Percentiles rank a stretch among this genome's conserved stretches.
Conservation (phyloP, 2,113 vertebrate genomes). For the Pantherophis guttatus region DNA sequence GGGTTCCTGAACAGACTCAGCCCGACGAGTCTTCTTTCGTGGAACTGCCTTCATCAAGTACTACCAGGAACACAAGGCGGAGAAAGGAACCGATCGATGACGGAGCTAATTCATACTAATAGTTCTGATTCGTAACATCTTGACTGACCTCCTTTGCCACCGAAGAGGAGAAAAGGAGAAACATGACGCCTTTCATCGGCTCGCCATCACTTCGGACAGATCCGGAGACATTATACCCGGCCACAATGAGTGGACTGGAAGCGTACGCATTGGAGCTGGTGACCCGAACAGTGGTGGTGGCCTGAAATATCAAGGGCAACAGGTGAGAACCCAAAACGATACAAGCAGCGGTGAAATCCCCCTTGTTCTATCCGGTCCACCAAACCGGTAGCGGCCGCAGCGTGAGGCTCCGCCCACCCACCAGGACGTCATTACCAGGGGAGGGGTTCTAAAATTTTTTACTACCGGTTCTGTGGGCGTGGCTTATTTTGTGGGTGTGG, state of each 20-base stretch:
- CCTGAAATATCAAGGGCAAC: conserved; percentile 66
- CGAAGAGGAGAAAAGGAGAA: conserved; percentile 88
- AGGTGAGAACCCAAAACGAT: neutral
- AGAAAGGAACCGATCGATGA: neutral
- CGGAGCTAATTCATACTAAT: neutral
- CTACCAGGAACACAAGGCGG: accelerated
- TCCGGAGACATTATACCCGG: conserved; percentile 92
- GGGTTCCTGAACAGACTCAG: neutral
- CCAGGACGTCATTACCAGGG: no score
- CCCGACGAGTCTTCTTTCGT: neutral
- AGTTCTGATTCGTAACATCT: neutral
- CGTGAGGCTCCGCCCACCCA: no score
- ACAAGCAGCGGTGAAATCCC: no score
- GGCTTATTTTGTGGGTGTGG: no score
- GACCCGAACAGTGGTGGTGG: conserved; percentile 81
- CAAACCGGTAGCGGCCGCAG: no score
- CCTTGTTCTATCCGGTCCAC: no score
- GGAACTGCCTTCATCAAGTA: no score
- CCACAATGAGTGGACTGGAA: conserved; percentile 81
- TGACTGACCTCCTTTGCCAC: conserved; percentile 81
- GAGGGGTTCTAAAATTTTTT: no score
- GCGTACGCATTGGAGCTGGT: conserved; percentile 85
- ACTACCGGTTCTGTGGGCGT: no score
- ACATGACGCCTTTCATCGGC: conserved; percentile 97
- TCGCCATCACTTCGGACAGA: conserved; percentile 95